These are phyloP conservation scores for Podarcis muralis DNA, from an alignment of 2,113 vertebrate species.

Conservation along the genomic window DNA sequence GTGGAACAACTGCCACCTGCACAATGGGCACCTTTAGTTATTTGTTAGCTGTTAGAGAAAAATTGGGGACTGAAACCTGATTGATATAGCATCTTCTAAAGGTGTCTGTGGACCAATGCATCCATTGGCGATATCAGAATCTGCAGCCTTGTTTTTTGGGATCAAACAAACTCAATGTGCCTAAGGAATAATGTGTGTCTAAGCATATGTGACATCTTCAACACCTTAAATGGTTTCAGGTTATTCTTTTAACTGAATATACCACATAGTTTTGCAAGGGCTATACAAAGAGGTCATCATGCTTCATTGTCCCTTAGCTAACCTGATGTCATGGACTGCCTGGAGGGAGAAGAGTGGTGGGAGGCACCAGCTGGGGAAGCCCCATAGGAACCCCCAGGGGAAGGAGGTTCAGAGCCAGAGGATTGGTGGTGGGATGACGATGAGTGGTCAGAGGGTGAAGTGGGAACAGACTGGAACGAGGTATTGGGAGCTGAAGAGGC, in stretches of 20 bases:
- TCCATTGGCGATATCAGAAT: not conserved
- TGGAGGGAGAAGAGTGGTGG: no score
- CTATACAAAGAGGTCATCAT: constrained; percentile 53
- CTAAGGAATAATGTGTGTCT: not conserved
- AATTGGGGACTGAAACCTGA: not conserved
- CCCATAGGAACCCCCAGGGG: no score
- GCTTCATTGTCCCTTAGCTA: constrained; percentile 54
- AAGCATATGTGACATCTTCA: not conserved
- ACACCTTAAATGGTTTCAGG: not conserved
- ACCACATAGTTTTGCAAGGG: constrained; percentile 31
- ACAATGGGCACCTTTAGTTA: no score
- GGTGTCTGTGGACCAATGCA: not conserved
- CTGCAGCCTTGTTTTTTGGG: not conserved
- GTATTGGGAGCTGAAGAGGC: no score
- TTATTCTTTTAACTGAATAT: constrained; percentile 23
- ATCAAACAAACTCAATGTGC: not conserved
- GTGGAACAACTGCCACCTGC: no score
- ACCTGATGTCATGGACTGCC: not conserved
- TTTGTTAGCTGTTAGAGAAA: not conserved
- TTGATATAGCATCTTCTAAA: not conserved
- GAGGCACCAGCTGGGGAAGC: no score
- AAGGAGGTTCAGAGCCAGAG: no score
- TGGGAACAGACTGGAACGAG: no score
- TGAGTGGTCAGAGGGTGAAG: no score
- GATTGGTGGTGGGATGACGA: no score